Evolutionary conservation across 2,797 vertebrate genomes (phyloP), one percentile per base, ranked within the genome.

Genomic region (Kryptolebias ocellatus): DNA sequence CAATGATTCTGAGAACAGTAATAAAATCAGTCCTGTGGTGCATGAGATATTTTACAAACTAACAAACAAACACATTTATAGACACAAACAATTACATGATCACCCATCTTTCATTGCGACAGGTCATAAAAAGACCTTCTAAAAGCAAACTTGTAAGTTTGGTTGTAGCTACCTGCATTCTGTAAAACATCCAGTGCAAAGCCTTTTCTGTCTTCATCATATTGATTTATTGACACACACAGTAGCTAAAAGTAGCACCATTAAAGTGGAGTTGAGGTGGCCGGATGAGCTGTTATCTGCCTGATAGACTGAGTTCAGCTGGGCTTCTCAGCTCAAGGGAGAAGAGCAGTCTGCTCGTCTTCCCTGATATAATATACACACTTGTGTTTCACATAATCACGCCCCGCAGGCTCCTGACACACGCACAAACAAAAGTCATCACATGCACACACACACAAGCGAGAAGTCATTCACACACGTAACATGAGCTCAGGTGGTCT

Each of bases 371-470:
- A 70, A 76, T 83, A 81, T 81, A 60, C 65, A 78, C 80, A 85
- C 67, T 85, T 80, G 61, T 80, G 72, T 90, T 92, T 83, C 88
- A 87, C 63, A 70, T 86, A 77, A 80, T 79, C 76, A 73, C 83
- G 74, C 70, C 61, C 64, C 64, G 49, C 49, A 49, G 62, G 59
- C 64, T 59, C 39, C 67, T 28, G 24, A 67, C 56, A 65, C 49
- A 65, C 42, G 72, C 63, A 65, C 53, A 63, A 53, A 72, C n/a
- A 51, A 55, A 39, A 20, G 37, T 39, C 20, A 60, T 44, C 18
- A 47, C n/a, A 55, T 55, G 29, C 7, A 16, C 34, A 54, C 37
- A 46, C 44, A 62, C 24, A 53, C 42, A 27, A 18, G n/a, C 71
- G 27, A 67, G 68, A 60, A 70, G 37, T n/a, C 44, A 66, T 67